Evolutionary conservation across 2,888 invertebrate species (phyloP).

Genomic region (Cepaea hortensis): DNA sequence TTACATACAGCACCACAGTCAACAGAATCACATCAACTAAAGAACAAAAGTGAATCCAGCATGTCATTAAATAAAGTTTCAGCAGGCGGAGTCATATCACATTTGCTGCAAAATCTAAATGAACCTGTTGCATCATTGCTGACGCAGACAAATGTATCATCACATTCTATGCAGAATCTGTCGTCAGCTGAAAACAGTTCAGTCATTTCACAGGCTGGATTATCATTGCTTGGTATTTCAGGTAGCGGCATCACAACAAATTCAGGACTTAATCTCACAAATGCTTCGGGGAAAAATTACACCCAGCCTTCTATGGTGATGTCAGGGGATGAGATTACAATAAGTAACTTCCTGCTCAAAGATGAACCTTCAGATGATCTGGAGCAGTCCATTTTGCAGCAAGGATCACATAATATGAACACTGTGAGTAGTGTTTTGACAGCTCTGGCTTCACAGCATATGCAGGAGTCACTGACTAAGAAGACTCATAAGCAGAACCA

Average conservation of each 20-base stretch:
- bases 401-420: conserved; percentile 31
- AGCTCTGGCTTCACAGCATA: conserved; percentile 64
- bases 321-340: conserved; percentile 36
- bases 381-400: conserved; percentile 2
- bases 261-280: neutral
- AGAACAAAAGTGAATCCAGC: neutral
- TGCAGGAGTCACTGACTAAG: conserved; percentile 48
- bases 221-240: conserved; percentile 41
- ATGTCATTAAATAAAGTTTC: conserved; percentile 16
- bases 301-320: conserved; percentile 16
- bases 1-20: neutral
- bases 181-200: neutral
- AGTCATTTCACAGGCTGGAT: conserved; percentile 30
- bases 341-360: conserved; percentile 43
- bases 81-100: conserved; percentile 52
- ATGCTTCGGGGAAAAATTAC: neutral
- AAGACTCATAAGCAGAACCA: conserved; percentile 12
- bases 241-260: neutral
- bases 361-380: conserved; percentile 41
- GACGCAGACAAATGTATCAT: conserved; percentile 6
- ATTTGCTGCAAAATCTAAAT: conserved; percentile 62
- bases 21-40: conserved; percentile 9
- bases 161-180: neutral
- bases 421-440: conserved; percentile 63
- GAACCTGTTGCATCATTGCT: conserved; percentile 58